Base-by-base conservation (phyloP, 1,140 invertebrate species). In the Cotesia chilonis region DNA sequence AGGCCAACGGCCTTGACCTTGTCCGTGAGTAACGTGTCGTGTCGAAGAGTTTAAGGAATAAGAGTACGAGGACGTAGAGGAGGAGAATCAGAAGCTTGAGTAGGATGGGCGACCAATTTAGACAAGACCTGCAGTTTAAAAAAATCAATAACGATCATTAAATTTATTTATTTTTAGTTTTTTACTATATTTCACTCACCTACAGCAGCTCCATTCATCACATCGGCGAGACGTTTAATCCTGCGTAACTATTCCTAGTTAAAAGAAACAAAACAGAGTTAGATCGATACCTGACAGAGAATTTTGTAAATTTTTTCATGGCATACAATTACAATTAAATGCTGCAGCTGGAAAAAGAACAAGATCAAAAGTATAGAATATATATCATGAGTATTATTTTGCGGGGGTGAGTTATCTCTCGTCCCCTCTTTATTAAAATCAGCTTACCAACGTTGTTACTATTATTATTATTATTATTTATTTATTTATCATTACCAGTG, bases 1-100 rank as follows among this genome's bases (percentile, higher is more conserved):
- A 78, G 78, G 78, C 76, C 76, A 81, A 79, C 79, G 80, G 78
- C 82, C 83, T 84, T 84, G 82, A 84, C 83, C 82, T 81, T 79
- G 79, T 84, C 78, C 75, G 70, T 75, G 79, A 74, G 70, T 72
- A 75, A 61, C 66, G 60, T 52, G 65, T 71, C 14, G 71, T 63
- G 28, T 71, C 61, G 12, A 67, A 12, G n/a, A 36, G 64, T 73
- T 41, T 51, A 63, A 52, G 63, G 54, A 68, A 71, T 66, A 61
- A 4, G 59, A 63, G 64, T 75, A 64, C 68, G 64, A 75, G 67
- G 74, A 59, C 77, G 70, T 74, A 72, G 74, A 75, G 78, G 76
- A 77, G 75, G 70, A 68, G 78, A 68, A 75, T 76, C 68, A 47
- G 41, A 10, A 47, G 10, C 41, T 9, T 10, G 41, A 47, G 41